Percentiles rank a stretch among this genome's conserved stretches.
Evolutionary conservation across 2,888 invertebrate species (phyloP).

Genomic region (Callyntrura sp.): DNA sequence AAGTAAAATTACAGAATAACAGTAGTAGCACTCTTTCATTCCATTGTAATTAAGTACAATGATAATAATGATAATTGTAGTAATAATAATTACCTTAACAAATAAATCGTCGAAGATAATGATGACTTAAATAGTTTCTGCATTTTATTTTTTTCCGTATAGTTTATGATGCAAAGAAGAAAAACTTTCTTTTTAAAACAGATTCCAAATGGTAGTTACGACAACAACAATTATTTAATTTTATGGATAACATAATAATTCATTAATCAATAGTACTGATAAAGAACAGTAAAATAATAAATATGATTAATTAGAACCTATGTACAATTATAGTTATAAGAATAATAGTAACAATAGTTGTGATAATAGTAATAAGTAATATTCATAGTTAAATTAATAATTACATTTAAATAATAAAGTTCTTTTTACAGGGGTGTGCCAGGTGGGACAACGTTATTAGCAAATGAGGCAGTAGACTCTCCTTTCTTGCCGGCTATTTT

Average conservation of each 20-base stretch:
- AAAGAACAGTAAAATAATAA: constrained; percentile 42
- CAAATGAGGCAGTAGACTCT: constrained; percentile 93
- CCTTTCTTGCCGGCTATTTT: constrained; percentile 94
- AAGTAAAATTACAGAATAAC: constrained; percentile 42
- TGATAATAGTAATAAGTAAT: constrained; percentile 45
- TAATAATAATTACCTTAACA: constrained; percentile 13
- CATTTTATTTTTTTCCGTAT: not conserved
- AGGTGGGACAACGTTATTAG: constrained; percentile 90
- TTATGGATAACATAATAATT: constrained; percentile 22
- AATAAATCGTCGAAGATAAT: constrained; percentile 8
- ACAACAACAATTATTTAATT: constrained; percentile 22
- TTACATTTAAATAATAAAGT: constrained; percentile 66
- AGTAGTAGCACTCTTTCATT: constrained; percentile 45
- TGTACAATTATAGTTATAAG: constrained; percentile 30
- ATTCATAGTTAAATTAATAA: constrained; percentile 36
- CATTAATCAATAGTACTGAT: constrained; percentile 34
- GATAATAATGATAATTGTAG: constrained; percentile 34
- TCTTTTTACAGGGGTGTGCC: constrained; percentile 78
- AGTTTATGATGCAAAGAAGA: constrained; percentile 62
- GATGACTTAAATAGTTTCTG: constrained; percentile 18
- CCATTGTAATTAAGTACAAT: constrained; percentile 2
- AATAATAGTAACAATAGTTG: constrained; percentile 40
- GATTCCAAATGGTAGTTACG: constrained; percentile 55
- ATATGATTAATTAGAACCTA: constrained; percentile 28
- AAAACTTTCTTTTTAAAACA: constrained; percentile 43